phyloP scores from a whole-genome alignment of 2,797 vertebrate species.

The Enoplosus armatus region DNA sequence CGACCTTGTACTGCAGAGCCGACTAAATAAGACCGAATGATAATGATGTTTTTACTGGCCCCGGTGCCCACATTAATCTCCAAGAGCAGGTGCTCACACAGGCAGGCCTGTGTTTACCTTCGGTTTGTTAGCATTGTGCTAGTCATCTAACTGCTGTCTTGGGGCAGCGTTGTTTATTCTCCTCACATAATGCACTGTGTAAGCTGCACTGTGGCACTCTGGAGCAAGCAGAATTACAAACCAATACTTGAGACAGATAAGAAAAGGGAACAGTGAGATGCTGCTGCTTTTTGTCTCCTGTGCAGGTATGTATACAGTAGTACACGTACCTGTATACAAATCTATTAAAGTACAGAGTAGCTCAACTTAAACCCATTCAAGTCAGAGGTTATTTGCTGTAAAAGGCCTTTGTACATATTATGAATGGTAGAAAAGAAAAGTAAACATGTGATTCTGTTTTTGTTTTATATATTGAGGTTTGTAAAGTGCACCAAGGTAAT shows the following conservation, averaged over 20 bases:
- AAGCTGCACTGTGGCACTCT: constrained; percentile 26
- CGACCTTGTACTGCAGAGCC: constrained; percentile 51
- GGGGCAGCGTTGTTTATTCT: constrained; percentile 55
- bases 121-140: constrained; percentile 59
- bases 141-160: constrained; percentile 52
- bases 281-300: background rate
- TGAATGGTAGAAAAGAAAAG: too few relatives aligned
- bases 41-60: constrained; percentile 72
- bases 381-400: background rate
- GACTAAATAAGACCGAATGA: constrained; percentile 68
- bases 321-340: background rate
- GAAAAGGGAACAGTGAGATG: background rate
- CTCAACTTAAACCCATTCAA: background rate
- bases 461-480: background rate
- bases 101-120: constrained; percentile 66
- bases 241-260: constrained; percentile 16
- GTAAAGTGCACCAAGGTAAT: background rate
- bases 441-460: too few relatives aligned
- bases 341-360: background rate
- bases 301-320: background rate
- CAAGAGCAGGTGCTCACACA: constrained; percentile 69
- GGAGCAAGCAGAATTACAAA: constrained; percentile 34
- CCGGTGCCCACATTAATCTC: constrained; percentile 62
- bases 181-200: constrained; percentile 45
- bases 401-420: background rate